These are phyloP conservation scores for Meda fulgida DNA, from an alignment of 2,797 vertebrate genomes.

Conservation along the genomic window DNA sequence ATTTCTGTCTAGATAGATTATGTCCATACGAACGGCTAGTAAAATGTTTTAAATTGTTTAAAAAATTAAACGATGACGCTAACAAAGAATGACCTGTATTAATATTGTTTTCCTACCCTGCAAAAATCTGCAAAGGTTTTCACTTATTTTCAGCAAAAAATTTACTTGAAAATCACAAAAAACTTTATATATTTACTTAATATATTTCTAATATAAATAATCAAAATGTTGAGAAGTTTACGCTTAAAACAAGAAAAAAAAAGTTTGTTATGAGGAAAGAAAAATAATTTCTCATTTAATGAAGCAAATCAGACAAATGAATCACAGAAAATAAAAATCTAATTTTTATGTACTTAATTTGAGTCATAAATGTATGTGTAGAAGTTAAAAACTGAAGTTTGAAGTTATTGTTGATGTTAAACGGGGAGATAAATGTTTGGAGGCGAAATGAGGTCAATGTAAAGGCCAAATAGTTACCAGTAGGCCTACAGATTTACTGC, in stretches of 20 bases:
- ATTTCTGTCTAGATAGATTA: slow-evolving; percentile 22
- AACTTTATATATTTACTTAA: no score
- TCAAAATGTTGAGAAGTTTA: neutral
- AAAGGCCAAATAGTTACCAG: slow-evolving; percentile 47
- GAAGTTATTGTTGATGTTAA: neutral
- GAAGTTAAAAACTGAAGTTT: neutral
- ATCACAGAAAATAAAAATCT: neutral
- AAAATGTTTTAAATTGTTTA: neutral
- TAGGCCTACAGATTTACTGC: slow-evolving; percentile 40
- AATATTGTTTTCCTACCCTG: neutral
- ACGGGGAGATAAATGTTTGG: slow-evolving; percentile 8
- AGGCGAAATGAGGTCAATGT: slow-evolving; percentile 33
- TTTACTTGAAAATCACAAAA: neutral
- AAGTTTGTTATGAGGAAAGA: neutral
- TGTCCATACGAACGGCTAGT: neutral
- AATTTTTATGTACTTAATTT: neutral
- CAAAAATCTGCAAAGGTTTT: neutral
- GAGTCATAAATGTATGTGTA: neutral
- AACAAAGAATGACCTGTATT: neutral
- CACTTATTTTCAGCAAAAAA: neutral
- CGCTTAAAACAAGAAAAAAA: neutral
- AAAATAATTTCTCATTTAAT: neutral
- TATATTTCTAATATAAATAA: neutral
- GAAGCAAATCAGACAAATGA: neutral
- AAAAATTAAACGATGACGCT: neutral